Base-by-base conservation (phyloP, 2,888 invertebrate species). In the Myathropa florea region DNA sequence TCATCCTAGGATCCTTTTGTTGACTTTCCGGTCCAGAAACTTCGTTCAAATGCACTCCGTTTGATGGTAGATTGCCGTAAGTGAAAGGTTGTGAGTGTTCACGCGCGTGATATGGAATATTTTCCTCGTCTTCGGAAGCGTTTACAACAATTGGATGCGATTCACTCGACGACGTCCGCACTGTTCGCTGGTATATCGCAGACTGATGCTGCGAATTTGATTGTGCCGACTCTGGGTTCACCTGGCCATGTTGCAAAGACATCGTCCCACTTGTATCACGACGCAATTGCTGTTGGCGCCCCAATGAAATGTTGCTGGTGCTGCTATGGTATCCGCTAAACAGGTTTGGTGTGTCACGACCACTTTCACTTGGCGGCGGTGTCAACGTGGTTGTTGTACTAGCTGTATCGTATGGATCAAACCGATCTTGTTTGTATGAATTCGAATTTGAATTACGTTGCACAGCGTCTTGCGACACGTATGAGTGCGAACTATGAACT, bases 21-120 rank as follows among this genome's bases (percentile, higher is more conserved):
- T 76, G 76, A 78, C 68, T 85, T 4, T 84, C 84, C n/a, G 83
- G 57, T 75, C 94, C 94, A 89, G 94, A 93, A 85, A 93, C 92
- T 83, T 93, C 86, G 86, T 86, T 73, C 14, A 88, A 81, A 73
- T 88, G 88, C 18, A 83, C 73, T 21, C 79, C 75, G 79, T 83
- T 88, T 30, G 71, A 76, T 0, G 91, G 93, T 83, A 95, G 95
- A 86, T 95, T 95, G 78, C 97, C 97, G 95, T 98, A 98, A 79
- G 97, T 96, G 93, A 97, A 97, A 87, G 98, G 98, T 90, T 96
- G 95, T 90, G 97, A 96, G 93, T 97, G 96, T 89, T 96, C 95
- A 90, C 97, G 95, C 91, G 97, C 97, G 95, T 98, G 97, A 93
- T 98, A 98, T 89, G 98, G 97, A 92, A 97, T 97, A 92, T 95